Conservation (phyloP, 2,888 invertebrate genomes). For the Odontothrips loti region DNA sequence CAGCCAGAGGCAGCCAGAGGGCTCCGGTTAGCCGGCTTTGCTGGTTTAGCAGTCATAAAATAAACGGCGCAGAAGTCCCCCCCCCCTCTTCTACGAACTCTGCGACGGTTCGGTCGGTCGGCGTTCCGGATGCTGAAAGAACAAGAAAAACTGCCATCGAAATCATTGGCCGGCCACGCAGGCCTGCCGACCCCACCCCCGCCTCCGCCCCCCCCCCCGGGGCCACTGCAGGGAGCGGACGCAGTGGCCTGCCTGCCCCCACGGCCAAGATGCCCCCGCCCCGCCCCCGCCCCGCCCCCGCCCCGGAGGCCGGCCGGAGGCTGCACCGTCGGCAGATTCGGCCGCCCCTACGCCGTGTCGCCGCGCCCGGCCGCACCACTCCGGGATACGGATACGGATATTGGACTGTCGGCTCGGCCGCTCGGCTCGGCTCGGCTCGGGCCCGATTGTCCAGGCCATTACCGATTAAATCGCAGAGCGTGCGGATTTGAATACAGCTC, state of each 20-base stretch:
- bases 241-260: not conserved
- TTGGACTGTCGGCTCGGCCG: not conserved
- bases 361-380: not conserved
- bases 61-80: not conserved
- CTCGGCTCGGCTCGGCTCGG: not conserved
- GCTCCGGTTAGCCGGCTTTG: too few species aligned
- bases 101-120: not conserved
- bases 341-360: not conserved
- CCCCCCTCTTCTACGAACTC: not conserved
- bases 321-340: not conserved
- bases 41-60: not conserved
- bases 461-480: slow-evolving; percentile 1
- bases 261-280: not conserved
- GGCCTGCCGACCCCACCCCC: not conserved
- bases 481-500: not conserved
- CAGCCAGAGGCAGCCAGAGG: too few species aligned
- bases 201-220: not conserved
- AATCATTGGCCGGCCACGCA: not conserved
- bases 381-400: not conserved
- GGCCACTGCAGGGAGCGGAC: not conserved
- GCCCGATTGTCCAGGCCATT: not conserved
- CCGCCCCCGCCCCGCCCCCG: not conserved
- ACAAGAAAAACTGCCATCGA: slow-evolving; percentile 17
- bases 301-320: too few species aligned
- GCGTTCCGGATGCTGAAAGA: not conserved